Conservation (phyloP, 2,888 invertebrate species). For the Athalia circularis region DNA sequence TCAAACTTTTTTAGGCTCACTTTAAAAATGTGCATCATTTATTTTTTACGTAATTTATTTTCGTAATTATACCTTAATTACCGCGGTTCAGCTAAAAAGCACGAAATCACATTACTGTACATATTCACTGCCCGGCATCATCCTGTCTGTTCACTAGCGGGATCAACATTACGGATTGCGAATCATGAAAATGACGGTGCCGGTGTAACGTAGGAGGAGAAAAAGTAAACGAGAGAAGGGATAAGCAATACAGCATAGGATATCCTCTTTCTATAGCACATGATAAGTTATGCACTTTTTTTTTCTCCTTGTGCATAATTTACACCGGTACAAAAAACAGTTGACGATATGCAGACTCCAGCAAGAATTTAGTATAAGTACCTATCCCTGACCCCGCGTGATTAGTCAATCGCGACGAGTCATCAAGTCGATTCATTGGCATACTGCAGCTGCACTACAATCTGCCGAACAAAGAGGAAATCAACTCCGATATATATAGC, state of each 20-base stretch:
- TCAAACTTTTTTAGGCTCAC: too few relatives aligned
- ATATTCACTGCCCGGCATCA: constrained; percentile 3
- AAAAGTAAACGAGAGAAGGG: constrained; percentile 5
- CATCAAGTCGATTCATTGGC: too few relatives aligned
- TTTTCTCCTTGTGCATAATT: background rate
- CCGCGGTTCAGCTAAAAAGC: background rate
- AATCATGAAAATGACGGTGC: constrained; percentile 16
- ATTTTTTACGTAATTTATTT: too few relatives aligned
- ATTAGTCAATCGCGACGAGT: background rate
- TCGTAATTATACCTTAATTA: too few relatives aligned
- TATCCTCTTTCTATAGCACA: background rate
- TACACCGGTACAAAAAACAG: background rate
- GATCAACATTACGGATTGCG: constrained; percentile 18
- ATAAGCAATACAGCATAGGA: background rate
- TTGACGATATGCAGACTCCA: background rate
- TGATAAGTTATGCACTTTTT: background rate
- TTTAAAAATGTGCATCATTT: too few relatives aligned
- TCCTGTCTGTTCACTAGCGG: constrained; percentile 18
- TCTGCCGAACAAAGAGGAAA: too few relatives aligned
- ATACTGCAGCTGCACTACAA: too few relatives aligned
- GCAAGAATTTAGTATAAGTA: background rate
- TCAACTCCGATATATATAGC: too few relatives aligned
- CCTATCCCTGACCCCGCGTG: background rate
- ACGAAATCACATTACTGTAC: background rate
- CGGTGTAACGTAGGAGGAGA: constrained; percentile 27